These are phyloP conservation scores for Scolopax mira DNA, from an alignment of 2,113 vertebrate genomes.

Conservation along the genomic window DNA sequence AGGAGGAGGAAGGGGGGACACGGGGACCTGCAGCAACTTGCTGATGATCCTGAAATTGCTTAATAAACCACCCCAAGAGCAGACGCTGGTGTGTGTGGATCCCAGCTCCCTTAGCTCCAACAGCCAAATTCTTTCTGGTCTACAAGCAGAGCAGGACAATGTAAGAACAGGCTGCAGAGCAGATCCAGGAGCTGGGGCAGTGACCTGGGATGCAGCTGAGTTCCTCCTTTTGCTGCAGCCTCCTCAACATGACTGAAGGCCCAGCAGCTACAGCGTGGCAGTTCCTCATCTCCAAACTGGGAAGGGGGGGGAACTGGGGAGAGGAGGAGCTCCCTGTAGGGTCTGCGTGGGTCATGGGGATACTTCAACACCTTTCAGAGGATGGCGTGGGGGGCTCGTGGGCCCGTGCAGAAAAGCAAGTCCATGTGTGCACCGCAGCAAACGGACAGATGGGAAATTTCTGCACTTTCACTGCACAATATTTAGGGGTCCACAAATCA, in stretches of 20 bases:
- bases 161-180: background rate
- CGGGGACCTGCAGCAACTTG: background rate
- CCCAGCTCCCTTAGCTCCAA: fast-evolving
- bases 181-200: background rate
- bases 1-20: background rate
- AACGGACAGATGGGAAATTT: background rate
- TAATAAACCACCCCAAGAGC: background rate
- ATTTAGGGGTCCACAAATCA: slow-evolving; percentile 34
- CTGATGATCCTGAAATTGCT: background rate
- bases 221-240: slow-evolving; percentile 39
- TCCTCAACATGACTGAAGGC: background rate
- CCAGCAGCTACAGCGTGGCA: background rate
- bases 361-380: background rate
- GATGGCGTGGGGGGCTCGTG: background rate
- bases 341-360: fast-evolving
- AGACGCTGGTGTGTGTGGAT: background rate
- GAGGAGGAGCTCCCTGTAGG: background rate
- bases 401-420: background rate
- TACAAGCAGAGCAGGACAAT: background rate
- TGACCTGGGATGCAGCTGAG: background rate
- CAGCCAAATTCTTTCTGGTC: background rate
- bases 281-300: slow-evolving; percentile 40
- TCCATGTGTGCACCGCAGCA: background rate
- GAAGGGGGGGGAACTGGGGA: background rate
- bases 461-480: background rate